Conservation (phyloP, 2,888 invertebrate genomes). For the Beris chalybata region DNA sequence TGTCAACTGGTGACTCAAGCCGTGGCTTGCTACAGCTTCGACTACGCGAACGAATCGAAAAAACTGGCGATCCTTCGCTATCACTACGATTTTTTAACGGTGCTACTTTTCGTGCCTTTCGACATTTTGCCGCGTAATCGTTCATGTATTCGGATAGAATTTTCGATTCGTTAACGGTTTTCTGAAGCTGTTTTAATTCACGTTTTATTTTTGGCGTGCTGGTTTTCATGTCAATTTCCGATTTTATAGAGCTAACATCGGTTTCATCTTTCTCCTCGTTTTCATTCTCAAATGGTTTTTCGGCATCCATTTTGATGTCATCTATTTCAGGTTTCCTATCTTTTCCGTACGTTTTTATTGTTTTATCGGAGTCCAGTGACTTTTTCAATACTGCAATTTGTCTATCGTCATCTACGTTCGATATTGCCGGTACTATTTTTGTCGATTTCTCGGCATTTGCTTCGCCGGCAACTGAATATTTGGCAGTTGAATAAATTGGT, state of each 20-base stretch:
- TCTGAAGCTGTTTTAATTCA: constrained; percentile 66
- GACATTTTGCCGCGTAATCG: constrained; percentile 58
- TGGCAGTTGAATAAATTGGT: constrained; percentile 28
- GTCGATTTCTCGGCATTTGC: not conserved
- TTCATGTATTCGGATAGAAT: constrained; percentile 64
- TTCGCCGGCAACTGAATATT: constrained; percentile 23
- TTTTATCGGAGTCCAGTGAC: not conserved
- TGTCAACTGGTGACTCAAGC: constrained; percentile 30
- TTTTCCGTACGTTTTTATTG: constrained; percentile 14
- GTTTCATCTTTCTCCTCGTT: constrained; percentile 14
- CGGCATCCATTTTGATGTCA: not conserved
- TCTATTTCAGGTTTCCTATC: not conserved
- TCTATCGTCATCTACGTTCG: not conserved
- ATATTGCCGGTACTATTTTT: not conserved
- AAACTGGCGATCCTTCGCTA: constrained; percentile 12
- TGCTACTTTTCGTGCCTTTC: constrained; percentile 47
- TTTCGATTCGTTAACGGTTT: constrained; percentile 69
- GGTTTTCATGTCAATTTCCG: constrained; percentile 31
- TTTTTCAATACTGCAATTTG: not conserved
- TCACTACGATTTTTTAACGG: constrained; percentile 36
- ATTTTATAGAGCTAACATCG: constrained; percentile 31
- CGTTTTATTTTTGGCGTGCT: constrained; percentile 55
- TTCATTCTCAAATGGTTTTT: not conserved
- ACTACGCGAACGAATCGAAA: constrained; percentile 46
- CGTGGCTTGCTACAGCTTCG: constrained; percentile 45